A percentile compares a stretch with the other conserved stretches of the same genome.
phyloP scores from a whole-genome alignment of 2,113 vertebrate genomes.

The Crotophaga sulcirostris region DNA sequence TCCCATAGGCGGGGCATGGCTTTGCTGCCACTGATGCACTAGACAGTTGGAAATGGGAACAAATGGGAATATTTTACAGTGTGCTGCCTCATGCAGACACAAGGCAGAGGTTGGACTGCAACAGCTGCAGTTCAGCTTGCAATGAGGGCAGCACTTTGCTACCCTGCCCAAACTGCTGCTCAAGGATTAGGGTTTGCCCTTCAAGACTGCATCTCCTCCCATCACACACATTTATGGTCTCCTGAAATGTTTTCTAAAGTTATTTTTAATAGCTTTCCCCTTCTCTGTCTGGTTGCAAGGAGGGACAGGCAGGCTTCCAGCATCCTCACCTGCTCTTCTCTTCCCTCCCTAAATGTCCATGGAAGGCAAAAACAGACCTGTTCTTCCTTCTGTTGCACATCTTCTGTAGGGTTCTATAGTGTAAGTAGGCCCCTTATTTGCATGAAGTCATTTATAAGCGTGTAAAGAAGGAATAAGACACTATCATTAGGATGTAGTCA shows the following conservation, averaged over 20 bases:
- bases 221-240: background rate
- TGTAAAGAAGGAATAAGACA: background rate
- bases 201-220: background rate
- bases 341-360: background rate
- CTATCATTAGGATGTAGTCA: background rate
- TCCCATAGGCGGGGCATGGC: background rate
- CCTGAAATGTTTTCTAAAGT: background rate
- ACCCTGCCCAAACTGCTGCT: background rate
- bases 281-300: background rate
- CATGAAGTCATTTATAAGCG: background rate
- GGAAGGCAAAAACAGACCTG: background rate
- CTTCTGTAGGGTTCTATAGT: background rate
- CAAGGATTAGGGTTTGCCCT: background rate
- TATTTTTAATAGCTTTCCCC: background rate
- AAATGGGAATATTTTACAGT: background rate
- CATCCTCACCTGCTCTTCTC: background rate
- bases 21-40: background rate
- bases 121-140: background rate
- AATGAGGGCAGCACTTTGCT: background rate
- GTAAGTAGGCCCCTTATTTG: background rate
- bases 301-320: background rate
- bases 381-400: background rate
- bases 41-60: background rate
- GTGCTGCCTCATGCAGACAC: background rate
- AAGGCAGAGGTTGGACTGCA: background rate